Evolutionary conservation across 1,140 invertebrate genomes (phyloP), one percentile per base, ranked within the genome.

Genomic region (Drosophila bifasciata): DNA sequence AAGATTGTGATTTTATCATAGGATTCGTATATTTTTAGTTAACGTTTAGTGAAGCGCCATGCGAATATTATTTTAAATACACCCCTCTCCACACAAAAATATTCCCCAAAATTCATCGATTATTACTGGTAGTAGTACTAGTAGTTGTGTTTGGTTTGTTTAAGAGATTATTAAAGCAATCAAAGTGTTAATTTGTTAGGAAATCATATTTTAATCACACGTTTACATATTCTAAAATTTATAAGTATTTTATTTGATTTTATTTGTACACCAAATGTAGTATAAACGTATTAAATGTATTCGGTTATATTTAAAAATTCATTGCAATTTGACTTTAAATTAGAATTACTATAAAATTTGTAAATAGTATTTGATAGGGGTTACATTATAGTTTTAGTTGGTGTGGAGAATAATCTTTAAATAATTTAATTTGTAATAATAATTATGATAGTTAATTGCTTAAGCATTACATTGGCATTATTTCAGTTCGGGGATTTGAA

Each of bases 1-100:
- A 78, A 63, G 59, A 56, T 62, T 84, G 79, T 84, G 79, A 84
- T 84, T 62, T 79, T 78, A 83, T 58, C 15, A 36, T 83, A 78
- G 61, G 45, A 40, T 21, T 69, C 41, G 15, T 62, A 41, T 45
- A 9, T 15, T 45, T 45, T 21, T 28, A 23, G 17, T 71, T 45
- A 41, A 32, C 17, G 13, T 62, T 78, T 52, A 63, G 43, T 69
- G 45, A 7, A 64, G 41, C 52, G 40, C 11, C 28, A 46, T 56
- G 58, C 78, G 78, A 81, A 81, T 81, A 81, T 83, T 77, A 62
- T 41, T 52, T 48, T 62, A 40, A 28, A 15, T 23, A n/a, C 55
- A 68, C 32, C 50, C 45, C 23, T 23, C 32, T 25, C 11, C 23
- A 16, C 41, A 43, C 49, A 46, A 39, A 46, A 39, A 39, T 67